phyloP scores from a whole-genome alignment of 2,113 vertebrate genomes.

The Orthonyx spaldingii region DNA sequence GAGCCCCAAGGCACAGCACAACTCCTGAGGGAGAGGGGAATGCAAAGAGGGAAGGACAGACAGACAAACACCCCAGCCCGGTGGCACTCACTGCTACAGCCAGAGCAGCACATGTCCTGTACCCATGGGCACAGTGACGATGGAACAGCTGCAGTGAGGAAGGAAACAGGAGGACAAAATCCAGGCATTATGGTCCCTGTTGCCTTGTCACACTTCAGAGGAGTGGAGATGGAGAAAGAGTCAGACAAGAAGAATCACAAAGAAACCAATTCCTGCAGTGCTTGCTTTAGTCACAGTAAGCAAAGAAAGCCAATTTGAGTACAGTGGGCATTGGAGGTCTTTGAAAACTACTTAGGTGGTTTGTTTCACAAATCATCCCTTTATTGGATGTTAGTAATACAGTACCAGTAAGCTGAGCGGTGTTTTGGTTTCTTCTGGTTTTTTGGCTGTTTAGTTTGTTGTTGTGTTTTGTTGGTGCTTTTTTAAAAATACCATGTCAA shows the following conservation, averaged over 20 bases:
- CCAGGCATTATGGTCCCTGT: rapidly evolving
- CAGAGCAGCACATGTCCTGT: neutral
- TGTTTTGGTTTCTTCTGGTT: neutral
- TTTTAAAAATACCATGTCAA: neutral
- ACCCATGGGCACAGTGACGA: rapidly evolving
- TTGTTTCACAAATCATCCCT: neutral
- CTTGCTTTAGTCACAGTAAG: neutral
- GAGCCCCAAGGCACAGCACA: neutral
- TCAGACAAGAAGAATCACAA: neutral
- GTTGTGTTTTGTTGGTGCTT: neutral
- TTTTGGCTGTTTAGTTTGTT: neutral
- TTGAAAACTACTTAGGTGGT: neutral
- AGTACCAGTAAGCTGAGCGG: neutral
- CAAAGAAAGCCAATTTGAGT: neutral
- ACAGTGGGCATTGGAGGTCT: neutral
- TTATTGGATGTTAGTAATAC: neutral
- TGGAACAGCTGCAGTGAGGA: neutral
- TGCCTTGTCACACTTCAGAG: neutral
- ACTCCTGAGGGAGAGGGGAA: neutral
- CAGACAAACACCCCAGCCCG: rapidly evolving
- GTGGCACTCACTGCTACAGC: neutral
- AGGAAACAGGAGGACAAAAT: neutral
- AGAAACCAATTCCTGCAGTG: neutral
- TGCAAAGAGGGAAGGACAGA: neutral
- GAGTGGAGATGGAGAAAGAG: neutral